Base-by-base conservation (phyloP, 2,797 vertebrate genomes). In the Mormyrops attenuatus region DNA sequence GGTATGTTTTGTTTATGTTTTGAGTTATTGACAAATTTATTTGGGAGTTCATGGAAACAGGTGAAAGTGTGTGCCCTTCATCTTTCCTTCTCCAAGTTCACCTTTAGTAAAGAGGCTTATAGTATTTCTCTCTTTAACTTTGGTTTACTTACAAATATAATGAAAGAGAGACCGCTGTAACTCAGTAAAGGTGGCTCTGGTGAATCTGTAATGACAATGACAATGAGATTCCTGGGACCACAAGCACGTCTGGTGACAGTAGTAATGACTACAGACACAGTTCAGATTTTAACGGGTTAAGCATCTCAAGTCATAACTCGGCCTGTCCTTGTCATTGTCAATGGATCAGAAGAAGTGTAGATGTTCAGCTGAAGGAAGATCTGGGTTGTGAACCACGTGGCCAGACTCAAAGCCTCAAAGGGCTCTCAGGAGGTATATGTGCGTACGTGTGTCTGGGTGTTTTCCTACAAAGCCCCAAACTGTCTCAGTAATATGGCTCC, bases 1-100 rank as follows among this genome's bases (percentile, higher is more conserved):
- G 49, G 80, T 84, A 49, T 84, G 41, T 50, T 84, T 47, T 84
- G 80, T 84, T 84, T 84, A 84, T 84, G 17, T 84, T 84, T 84
- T 47, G 7, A 84, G 47, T n/a, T 84, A 84, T 63, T 88, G 57
- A 88, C 55, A 44, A 49, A 41, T 50, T 41, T 63, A 66, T 88
- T 13, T 66, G 63, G 38, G 41, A 38, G 69, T 34, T 77, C 69
- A 41, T 38, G 30, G 66, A 73, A 38, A 38, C 30, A 73, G 66
- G 34, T 38, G 20, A 6, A 73, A 38, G 34, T 77, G 69, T 17
- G 34, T 41, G 34, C 69, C 2, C 30, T 17, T 77, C 30, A 6
- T 41, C 69, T 77, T 7, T 1, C 15, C 34, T 47, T 82, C 41
- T 82, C 41, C 77, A 82, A n/a, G 41, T 47, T 82, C 38, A 22